These are phyloP conservation scores for Galemys pyrenaicus DNA, from an alignment of 2,113 vertebrate species.

Conservation along the genomic window DNA sequence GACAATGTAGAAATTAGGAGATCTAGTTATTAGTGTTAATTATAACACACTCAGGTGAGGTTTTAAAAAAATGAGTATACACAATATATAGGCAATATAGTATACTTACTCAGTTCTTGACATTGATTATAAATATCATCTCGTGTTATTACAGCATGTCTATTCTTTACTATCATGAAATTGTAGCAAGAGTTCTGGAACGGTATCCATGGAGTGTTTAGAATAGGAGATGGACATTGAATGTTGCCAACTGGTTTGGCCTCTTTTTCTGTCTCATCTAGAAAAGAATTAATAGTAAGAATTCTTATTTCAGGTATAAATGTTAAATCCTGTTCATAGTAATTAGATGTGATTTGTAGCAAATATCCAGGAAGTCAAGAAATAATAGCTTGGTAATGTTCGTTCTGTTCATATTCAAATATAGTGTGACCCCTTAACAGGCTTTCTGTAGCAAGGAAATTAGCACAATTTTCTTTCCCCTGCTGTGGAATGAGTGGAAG, in stretches of 20 bases:
- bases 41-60: background rate
- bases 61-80: background rate
- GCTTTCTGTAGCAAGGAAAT: constrained; percentile 35
- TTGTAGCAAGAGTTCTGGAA: constrained; percentile 95
- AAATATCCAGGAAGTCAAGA: constrained; percentile 52
- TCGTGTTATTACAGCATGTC: constrained; percentile 82
- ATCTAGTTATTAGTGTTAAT: background rate
- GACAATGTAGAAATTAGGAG: constrained; percentile 20
- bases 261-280: constrained; percentile 85
- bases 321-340: constrained; percentile 43
- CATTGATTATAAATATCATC: constrained; percentile 86
- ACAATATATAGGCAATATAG: background rate
- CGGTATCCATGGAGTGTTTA: constrained; percentile 94
- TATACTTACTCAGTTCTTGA: constrained; percentile 88
- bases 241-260: constrained; percentile 73
- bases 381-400: background rate
- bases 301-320: constrained; percentile 44
- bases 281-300: constrained; percentile 54
- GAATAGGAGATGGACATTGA: constrained; percentile 92
- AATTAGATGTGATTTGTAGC: constrained; percentile 58
- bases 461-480: constrained; percentile 26
- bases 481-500: background rate
- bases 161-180: constrained; percentile 88
- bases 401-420: constrained; percentile 32
- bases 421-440: background rate